Evolutionary conservation across 2,888 invertebrate genomes (phyloP).

Genomic region (Ceraclea dissimilis): DNA sequence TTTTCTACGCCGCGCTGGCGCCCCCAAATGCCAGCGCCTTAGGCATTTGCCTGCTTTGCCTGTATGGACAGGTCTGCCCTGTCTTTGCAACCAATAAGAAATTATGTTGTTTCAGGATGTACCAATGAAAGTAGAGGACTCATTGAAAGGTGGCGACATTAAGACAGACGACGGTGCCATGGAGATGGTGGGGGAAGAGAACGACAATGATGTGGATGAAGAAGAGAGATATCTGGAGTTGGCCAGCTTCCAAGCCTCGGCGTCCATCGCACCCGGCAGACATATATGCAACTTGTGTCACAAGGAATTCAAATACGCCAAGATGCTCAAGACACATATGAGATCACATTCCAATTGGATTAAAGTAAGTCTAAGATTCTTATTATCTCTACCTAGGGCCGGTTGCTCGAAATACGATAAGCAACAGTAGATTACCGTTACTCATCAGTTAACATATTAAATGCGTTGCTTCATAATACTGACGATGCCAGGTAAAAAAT

Average conservation of each 20-base stretch:
- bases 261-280: conserved; percentile 47
- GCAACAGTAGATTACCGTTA: too few relatives aligned
- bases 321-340: conserved; percentile 57
- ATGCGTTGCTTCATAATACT: too few relatives aligned
- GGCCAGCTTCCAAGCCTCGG: conserved; percentile 44
- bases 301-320: conserved; percentile 55
- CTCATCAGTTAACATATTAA: too few relatives aligned
- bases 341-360: conserved; percentile 57
- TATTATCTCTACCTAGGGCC: too few relatives aligned
- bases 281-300: conserved; percentile 57
- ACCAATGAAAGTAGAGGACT: not conserved
- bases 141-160: too few relatives aligned
- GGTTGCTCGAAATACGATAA: too few relatives aligned
- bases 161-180: not conserved
- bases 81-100: too few relatives aligned
- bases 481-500: too few relatives aligned
- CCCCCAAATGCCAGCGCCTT: too few relatives aligned
- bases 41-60: too few relatives aligned
- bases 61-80: too few relatives aligned
- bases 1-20: too few relatives aligned
- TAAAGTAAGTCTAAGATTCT: conserved; percentile 32
- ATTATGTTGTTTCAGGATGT: not conserved
- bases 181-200: not conserved
- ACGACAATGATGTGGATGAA: not conserved
- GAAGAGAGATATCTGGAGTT: conserved; percentile 30